Evolutionary conservation across 2,888 invertebrate genomes (phyloP).

Genomic region (Timema podura): DNA sequence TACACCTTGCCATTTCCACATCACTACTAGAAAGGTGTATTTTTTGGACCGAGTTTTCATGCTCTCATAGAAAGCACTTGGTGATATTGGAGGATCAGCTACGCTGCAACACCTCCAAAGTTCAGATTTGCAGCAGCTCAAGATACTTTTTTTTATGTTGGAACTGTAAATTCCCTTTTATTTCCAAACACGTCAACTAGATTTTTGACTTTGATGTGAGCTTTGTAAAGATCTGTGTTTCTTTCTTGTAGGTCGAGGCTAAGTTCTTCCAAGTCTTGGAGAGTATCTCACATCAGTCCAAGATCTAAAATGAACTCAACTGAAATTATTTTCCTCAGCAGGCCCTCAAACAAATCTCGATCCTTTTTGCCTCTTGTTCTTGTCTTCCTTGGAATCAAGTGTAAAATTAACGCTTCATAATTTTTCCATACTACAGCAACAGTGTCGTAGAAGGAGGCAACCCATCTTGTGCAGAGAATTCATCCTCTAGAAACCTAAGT

Average conservation of each 20-base stretch:
- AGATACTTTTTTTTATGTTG: too few species aligned
- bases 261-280: too few species aligned
- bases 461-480: neutral
- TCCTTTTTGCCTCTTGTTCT: conserved; percentile 4
- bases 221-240: too few species aligned
- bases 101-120: neutral
- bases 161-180: neutral
- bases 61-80: neutral
- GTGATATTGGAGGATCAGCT: conserved; percentile 1
- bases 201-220: too few species aligned
- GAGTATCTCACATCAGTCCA: neutral
- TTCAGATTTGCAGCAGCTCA: too few species aligned
- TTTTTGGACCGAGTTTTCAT: neutral
- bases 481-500: neutral
- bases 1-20: conserved; percentile 1
- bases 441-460: neutral
- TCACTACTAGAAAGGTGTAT: neutral
- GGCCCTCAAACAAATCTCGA: neutral
- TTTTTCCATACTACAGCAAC: neutral
- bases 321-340: conserved; percentile 3
- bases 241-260: too few species aligned
- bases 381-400: conserved; percentile 6
- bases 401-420: conserved; percentile 3
- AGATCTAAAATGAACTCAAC: neutral
- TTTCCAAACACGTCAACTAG: neutral